Evolutionary conservation across 30 jellyfish, hydroid and myxozoan genomes (phyloP).

Genomic region (Morbakka virulenta): DNA sequence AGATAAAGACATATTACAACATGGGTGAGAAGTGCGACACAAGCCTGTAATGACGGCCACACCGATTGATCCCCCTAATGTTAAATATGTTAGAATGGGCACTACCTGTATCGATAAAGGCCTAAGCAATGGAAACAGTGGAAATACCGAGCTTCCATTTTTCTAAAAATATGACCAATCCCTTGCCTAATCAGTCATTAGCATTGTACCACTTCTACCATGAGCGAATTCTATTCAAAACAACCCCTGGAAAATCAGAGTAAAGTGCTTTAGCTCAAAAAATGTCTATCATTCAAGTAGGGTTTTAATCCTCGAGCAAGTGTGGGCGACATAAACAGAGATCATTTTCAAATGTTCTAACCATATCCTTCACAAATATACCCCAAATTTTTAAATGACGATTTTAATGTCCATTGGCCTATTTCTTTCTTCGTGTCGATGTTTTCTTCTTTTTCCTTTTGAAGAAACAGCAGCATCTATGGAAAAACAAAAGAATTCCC

Average conservation of each 20-base stretch:
- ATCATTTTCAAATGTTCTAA: background rate
- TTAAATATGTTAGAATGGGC: too few species aligned
- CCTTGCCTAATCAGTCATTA: background rate
- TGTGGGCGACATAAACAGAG: too few species aligned
- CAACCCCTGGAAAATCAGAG: background rate
- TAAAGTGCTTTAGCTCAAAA: background rate
- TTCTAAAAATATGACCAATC: background rate
- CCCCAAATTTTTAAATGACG: background rate
- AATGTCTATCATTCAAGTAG: too few species aligned
- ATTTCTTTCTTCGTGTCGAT: slow-evolving; percentile 73
- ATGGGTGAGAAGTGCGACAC: too few species aligned
- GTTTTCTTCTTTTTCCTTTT: slow-evolving; percentile 84
- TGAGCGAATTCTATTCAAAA: background rate
- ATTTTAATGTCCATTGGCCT: background rate
- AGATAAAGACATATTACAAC: too few species aligned
- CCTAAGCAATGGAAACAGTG: too few species aligned
- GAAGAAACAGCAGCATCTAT: slow-evolving; percentile 98
- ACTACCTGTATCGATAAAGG: too few species aligned
- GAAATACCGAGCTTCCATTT: background rate
- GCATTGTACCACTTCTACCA: background rate
- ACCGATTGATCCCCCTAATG: too few species aligned
- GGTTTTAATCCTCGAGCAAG: too few species aligned
- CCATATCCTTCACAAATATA: background rate
- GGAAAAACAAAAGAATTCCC: background rate
- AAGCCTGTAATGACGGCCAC: too few species aligned